Base-by-base conservation (phyloP, 2,797 vertebrate species). In the Pyrrhura leucotis region DNA sequence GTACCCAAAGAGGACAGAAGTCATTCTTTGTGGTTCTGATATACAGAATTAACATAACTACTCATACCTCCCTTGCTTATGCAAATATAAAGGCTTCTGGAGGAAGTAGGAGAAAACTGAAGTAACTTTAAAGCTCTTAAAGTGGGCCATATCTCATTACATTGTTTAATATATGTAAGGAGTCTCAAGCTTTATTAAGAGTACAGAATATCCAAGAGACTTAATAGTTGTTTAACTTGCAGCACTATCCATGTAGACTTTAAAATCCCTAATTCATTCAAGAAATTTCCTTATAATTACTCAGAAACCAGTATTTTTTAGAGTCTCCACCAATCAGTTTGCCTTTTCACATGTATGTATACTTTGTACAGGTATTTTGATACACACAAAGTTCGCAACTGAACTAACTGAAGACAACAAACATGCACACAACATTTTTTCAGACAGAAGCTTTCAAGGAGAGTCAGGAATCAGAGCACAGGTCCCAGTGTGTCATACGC, bases 251-350 rank as follows among this genome's bases (percentile, higher is more conserved):
- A 78, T 0, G 0, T 50, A 90, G 50, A 66, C n/a, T 54, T 79
- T 48, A 47, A 21, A 69, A 42, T 19, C 45, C 19, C 35, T 53
- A 88, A 87, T 23, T 75, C 13, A 37, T 83, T 59, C 33, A 68
- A 61, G 18, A 65, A 72, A 42, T 59, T 69, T 31, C 26, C n/a
- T 35, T 54, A 35, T 53, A 75, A 29, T 44, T 56, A 31, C 35
- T 39, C 56, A 84, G 50, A 78, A 95, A 79, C 50, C 54, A 10
- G 1, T 48, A 68, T 73, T 72, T 94, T 89, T 78, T 66, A 53
- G 63, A 63, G 15, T 31, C 48, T 68, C 40, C 20, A n/a, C 42
- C 53, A 42, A 68, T 31, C 31, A 54, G 1, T 71, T 81, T 82
- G 79, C 40, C 53, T 85, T 54, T 71, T 59, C 86, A 62, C 26